A percentile compares a stretch with the other conserved stretches of the same genome.
Evolutionary conservation across 2,797 vertebrate genomes (phyloP).

Genomic region (Acrocephalus scirpaceus): DNA sequence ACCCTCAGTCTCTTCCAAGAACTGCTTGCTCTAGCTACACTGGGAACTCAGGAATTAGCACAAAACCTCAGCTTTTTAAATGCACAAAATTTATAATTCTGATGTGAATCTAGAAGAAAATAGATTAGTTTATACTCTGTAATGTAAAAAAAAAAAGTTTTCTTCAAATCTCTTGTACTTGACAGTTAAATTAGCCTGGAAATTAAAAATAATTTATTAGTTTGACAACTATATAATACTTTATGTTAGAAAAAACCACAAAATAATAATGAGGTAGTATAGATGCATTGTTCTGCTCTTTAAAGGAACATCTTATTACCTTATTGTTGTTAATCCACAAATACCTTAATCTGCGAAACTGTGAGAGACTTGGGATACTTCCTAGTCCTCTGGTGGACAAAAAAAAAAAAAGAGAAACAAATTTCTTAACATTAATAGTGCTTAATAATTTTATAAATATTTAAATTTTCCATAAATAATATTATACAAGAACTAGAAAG

Average conservation of each 20-base stretch:
- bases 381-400: slow-evolving; percentile 72
- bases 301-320: slow-evolving; percentile 66
- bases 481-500: neutral
- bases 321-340: slow-evolving; percentile 85
- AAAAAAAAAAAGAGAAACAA: neutral
- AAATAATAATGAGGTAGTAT: neutral
- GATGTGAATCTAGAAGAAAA: neutral
- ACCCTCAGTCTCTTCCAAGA: neutral
- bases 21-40: neutral
- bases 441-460: neutral
- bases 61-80: neutral
- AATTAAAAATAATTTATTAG: neutral
- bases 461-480: neutral
- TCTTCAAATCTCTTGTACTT: neutral
- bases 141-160: neutral
- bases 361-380: slow-evolving; percentile 77
- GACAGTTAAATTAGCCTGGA: neutral
- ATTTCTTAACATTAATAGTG: neutral
- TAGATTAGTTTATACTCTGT: neutral
- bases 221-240: neutral
- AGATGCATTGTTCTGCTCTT: neutral
- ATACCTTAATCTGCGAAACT: slow-evolving; percentile 77
- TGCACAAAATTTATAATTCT: neutral
- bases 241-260: neutral
- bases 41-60: neutral